Conservation (phyloP, 2,113 vertebrate genomes). For the Hemichromis elongatus region DNA sequence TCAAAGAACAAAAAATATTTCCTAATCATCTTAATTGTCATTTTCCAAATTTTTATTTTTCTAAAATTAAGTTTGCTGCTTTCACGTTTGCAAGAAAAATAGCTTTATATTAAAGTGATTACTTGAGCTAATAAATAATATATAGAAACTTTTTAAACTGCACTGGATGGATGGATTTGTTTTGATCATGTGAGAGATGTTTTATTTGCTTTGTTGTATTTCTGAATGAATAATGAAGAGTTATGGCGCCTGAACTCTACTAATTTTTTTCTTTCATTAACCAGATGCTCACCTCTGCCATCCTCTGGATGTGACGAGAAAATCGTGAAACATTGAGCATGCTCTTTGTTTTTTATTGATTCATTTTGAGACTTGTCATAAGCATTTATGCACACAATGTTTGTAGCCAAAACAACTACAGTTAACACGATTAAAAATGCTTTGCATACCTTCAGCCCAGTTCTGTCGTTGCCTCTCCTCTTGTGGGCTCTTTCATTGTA, state of each 20-base stretch:
- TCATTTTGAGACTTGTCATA: neutral
- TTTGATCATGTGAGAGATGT: neutral
- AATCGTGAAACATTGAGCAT: neutral
- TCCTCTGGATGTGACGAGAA: neutral
- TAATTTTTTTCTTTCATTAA: neutral
- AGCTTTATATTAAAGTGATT: neutral
- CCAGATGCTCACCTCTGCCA: neutral
- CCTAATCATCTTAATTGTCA: neutral
- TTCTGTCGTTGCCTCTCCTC: neutral
- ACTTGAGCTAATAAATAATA: neutral
- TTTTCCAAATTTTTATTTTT: neutral
- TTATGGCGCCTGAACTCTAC: neutral
- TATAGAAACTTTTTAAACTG: neutral
- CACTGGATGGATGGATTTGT: neutral
- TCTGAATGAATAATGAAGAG: neutral
- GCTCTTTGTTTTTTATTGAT: neutral
- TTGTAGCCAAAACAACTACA: neutral
- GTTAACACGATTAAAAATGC: neutral
- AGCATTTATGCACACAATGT: neutral
- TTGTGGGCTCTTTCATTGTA: neutral
- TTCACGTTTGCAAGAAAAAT: neutral
- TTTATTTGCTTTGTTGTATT: neutral
- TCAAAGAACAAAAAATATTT: neutral
- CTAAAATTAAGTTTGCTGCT: neutral
- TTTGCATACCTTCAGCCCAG: neutral